phyloP scores from a whole-genome alignment of 2,888 invertebrate genomes.

The Blomia tropicalis region DNA sequence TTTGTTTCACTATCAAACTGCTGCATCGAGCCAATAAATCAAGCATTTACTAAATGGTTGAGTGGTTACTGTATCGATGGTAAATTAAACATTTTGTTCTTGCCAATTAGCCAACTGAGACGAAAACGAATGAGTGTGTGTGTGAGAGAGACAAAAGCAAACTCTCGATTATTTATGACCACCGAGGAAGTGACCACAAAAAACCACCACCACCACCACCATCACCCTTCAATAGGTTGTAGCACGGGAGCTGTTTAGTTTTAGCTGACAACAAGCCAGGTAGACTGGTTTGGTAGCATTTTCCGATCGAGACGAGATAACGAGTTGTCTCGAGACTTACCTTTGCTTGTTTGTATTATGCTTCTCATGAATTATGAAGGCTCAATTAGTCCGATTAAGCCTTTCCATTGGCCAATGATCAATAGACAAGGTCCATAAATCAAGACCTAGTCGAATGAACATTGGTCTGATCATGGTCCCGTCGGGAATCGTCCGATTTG shows the following conservation, averaged over 20 bases:
- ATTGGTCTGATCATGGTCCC: too few species aligned
- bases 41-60: slow-evolving; percentile 1
- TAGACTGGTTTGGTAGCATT: slow-evolving; percentile 4
- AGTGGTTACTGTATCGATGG: slow-evolving; percentile 1
- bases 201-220: too few species aligned
- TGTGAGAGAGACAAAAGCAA: background rate
- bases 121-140: too few species aligned
- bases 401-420: too few species aligned
- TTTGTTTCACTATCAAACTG: background rate
- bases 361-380: slow-evolving; percentile 2
- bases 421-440: too few species aligned
- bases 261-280: background rate
- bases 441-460: too few species aligned
- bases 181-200: background rate
- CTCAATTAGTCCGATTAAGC: slow-evolving; percentile 12
- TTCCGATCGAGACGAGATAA: slow-evolving; percentile 2
- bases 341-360: background rate
- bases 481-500: too few species aligned
- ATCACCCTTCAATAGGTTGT: too few species aligned
- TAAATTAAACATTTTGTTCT: background rate
- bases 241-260: slow-evolving; percentile 2
- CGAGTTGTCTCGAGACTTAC: too few species aligned
- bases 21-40: background rate
- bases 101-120: background rate
- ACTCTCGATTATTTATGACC: background rate